Evolutionary conservation across 2,888 invertebrate species (phyloP).

Genomic region (Dryocosmus kuriphilus): DNA sequence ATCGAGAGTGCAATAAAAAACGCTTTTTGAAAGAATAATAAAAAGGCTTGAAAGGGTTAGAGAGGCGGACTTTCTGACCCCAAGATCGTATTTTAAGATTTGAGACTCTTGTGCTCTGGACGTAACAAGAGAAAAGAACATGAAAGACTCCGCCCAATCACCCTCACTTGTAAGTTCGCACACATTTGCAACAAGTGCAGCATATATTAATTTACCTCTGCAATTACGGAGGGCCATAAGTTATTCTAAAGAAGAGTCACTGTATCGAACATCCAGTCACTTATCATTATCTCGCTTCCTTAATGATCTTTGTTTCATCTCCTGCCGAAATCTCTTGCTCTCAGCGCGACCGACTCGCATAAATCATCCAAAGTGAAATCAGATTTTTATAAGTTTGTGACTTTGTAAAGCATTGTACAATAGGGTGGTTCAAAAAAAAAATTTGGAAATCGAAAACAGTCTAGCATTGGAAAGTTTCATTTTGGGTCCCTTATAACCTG

Average conservation of each 20-base stretch:
- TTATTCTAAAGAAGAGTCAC: conserved; percentile 21
- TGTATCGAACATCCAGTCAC: conserved; percentile 40
- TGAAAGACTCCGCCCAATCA: conserved; percentile 11
- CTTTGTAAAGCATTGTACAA: neutral
- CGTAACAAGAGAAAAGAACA: conserved; percentile 30
- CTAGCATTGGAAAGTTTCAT: too few species aligned
- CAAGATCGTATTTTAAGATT: conserved; percentile 30
- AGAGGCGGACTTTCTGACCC: neutral
- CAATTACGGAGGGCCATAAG: conserved; percentile 20
- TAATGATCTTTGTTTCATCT: conserved; percentile 57
- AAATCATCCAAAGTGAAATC: conserved; percentile 64
- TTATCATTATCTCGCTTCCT: conserved; percentile 50
- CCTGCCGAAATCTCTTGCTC: conserved; percentile 58
- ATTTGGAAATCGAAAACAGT: too few species aligned
- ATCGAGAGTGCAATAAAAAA: neutral
- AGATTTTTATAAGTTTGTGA: conserved; percentile 42
- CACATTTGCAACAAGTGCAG: conserved; percentile 10
- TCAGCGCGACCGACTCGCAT: conserved; percentile 51
- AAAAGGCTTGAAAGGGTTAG: neutral
- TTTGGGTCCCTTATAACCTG: too few species aligned
- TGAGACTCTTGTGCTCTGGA: conserved; percentile 8
- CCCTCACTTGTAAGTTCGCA: conserved; percentile 16
- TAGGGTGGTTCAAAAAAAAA: too few species aligned
- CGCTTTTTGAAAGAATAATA: neutral
- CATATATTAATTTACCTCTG: conserved; percentile 26